These are phyloP conservation scores for Crossoptilon crossoptilon DNA, from an alignment of 2,797 vertebrate species.

Conservation along the genomic window DNA sequence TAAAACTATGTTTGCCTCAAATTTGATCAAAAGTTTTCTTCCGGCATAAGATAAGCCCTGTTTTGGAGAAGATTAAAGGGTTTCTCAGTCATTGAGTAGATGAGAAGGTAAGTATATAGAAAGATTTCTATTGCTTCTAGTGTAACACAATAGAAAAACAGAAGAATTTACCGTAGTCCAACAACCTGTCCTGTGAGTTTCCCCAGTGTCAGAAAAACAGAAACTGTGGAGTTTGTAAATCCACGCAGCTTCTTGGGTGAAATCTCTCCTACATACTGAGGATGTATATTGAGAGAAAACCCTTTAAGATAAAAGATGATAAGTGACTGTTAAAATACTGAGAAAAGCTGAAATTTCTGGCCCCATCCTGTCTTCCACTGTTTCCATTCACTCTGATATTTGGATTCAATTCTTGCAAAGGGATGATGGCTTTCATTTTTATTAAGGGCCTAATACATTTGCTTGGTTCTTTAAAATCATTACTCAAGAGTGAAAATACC, in stretches of 20 bases:
- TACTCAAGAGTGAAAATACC: not conserved
- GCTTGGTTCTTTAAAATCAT: not conserved
- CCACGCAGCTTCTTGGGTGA: constrained; percentile 91
- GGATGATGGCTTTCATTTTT: not conserved
- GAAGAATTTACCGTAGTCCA: constrained; percentile 84
- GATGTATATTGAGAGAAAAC: constrained; percentile 83
- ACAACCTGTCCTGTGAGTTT: constrained; percentile 89
- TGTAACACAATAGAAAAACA: not conserved
- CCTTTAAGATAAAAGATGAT: constrained; percentile 38
- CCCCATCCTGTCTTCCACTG: not conserved
- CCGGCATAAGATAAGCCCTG: not conserved
- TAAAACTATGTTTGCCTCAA: not conserved
- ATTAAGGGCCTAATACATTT: not conserved
- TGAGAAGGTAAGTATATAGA: not conserved
- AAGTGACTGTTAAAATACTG: not conserved
- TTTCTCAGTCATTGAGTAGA: not conserved
- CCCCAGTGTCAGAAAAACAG: constrained; percentile 89
- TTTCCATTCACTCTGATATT: not conserved
- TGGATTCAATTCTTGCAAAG: not conserved
- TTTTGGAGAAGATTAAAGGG: not conserved
- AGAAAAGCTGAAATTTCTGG: not conserved
- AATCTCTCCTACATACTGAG: constrained; percentile 94
- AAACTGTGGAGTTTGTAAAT: constrained; percentile 85
- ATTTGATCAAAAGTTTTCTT: not conserved
- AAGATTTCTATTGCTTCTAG: not conserved